phyloP scores from a whole-genome alignment of 2,797 vertebrate species.

The Columba guinea region DNA sequence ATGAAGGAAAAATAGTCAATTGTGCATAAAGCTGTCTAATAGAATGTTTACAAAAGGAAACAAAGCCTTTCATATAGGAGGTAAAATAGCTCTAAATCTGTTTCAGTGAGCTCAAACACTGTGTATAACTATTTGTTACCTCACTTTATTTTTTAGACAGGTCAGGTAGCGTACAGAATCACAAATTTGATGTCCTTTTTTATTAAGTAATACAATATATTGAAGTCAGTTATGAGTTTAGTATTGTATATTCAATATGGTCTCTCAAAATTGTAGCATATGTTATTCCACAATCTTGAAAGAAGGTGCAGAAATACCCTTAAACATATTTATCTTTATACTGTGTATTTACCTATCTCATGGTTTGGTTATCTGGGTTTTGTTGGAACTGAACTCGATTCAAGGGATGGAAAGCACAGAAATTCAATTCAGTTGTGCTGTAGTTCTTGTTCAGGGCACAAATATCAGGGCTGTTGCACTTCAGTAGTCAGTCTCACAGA shows the following conservation, averaged over 20 bases:
- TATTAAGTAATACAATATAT: not conserved
- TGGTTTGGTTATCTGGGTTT: rapidly evolving
- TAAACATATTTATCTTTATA: not conserved
- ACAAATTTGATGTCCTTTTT: not conserved
- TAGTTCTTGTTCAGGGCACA: not conserved
- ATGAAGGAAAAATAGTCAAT: slow-evolving; percentile 16
- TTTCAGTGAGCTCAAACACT: not conserved
- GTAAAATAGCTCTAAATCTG: slow-evolving; percentile 6
- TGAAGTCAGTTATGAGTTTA: not conserved
- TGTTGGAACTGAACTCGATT: not conserved
- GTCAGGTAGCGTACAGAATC: not conserved
- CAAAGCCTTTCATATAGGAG: not conserved
- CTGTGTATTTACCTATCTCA: not conserved
- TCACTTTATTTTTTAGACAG: not conserved
- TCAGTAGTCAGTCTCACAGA: not conserved
- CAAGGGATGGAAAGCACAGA: not conserved
- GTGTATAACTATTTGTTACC: not conserved
- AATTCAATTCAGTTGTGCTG: not conserved
- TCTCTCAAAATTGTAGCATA: not conserved
- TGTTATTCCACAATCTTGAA: not conserved
- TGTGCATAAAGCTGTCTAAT: not conserved
- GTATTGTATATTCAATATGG: not conserved
- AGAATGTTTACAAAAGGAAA: slow-evolving; percentile 9
- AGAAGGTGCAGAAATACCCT: not conserved
- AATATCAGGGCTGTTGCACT: not conserved